phyloP scores from a whole-genome alignment of 2,888 invertebrate species.

The Hydroisotoma schaefferi region DNA sequence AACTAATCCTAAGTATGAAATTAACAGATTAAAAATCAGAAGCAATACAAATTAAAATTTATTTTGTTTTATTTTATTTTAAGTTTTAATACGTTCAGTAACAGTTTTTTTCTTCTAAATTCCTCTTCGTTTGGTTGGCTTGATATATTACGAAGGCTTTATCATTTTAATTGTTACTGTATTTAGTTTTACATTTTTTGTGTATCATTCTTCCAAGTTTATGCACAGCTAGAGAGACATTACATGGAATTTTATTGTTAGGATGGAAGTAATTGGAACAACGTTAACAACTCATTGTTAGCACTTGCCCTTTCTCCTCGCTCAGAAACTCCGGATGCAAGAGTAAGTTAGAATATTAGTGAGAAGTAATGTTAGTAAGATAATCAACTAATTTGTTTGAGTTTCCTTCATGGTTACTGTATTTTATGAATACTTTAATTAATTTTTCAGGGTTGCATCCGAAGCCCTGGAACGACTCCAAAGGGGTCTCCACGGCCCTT shows the following conservation, averaged over 20 bases:
- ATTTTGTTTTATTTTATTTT: too few species aligned
- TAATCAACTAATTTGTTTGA: background rate
- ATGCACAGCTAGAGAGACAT: too few species aligned
- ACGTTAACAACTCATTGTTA: slow-evolving; percentile 56
- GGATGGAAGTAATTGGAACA: slow-evolving; percentile 57
- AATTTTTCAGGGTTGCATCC: slow-evolving; percentile 54
- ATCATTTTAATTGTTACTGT: too few species aligned
- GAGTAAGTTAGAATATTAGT: slow-evolving; percentile 50
- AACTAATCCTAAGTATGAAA: too few species aligned
- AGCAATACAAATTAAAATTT: too few species aligned
- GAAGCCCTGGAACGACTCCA: slow-evolving; percentile 60
- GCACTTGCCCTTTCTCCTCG: slow-evolving; percentile 58
- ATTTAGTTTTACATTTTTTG: too few species aligned
- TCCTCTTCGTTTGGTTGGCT: too few species aligned
- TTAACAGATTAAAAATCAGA: too few species aligned
- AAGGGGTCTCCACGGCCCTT: slow-evolving; percentile 58
- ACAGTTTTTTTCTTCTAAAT: too few species aligned
- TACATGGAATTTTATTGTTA: slow-evolving; percentile 46
- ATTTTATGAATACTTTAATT: background rate
- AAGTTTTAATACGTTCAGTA: too few species aligned
- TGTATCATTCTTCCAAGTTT: too few species aligned
- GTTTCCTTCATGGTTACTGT: background rate
- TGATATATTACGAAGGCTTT: too few species aligned
- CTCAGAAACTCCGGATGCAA: slow-evolving; percentile 53
- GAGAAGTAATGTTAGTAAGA: background rate